Base-by-base conservation (phyloP, 2,113 vertebrate species). In the Cygnus buccinator region DNA sequence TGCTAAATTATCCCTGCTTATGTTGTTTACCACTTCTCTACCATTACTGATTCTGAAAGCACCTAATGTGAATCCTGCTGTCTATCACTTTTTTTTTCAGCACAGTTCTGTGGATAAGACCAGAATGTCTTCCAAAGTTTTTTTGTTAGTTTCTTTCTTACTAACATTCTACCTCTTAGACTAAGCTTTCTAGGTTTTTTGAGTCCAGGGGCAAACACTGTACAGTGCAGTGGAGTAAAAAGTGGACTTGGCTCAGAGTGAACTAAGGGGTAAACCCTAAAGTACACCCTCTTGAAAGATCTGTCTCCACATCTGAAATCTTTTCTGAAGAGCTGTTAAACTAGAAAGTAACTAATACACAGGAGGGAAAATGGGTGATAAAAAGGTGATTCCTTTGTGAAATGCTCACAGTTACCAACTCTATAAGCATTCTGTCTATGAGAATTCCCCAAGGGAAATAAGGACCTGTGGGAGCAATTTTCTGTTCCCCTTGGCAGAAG, bases 381-480 rank as follows among this genome's bases (percentile, higher is more conserved):
- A 83, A 84, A 85, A 31, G 54, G 12, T 73, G 63, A 58, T 71
- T 48, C 4, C 9, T 86, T 54, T 89, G 28, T 93, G 57, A 81
- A 28, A 59, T 0, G 0, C 63, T 70, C 28, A 43, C 28, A 7
- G 1, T 26, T 87, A 29, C 12, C 79, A 54, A 5, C 8, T 16
- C 2, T 33, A 16, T 19, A 44, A 43, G 12, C 18, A 65, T 68
- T 13, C 18, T 63, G 14, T n/a, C 63, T 65, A 78, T n/a, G 39
- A 92, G 20, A 90, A 87, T 59, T 89, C 13, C 23, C 9, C 15
- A 39, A 57, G 26, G 75, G 28, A 90, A 92, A 80, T 1, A 48
- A 3, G 13, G 5, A 9, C 4, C 25, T 72, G n/a, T 63, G 39
- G 11, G 11, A 63, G 6, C 37, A 87, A 29, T 31, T 8, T 74